Base-by-base conservation (phyloP, 2,113 vertebrate genomes). In the Piprites chloris region DNA sequence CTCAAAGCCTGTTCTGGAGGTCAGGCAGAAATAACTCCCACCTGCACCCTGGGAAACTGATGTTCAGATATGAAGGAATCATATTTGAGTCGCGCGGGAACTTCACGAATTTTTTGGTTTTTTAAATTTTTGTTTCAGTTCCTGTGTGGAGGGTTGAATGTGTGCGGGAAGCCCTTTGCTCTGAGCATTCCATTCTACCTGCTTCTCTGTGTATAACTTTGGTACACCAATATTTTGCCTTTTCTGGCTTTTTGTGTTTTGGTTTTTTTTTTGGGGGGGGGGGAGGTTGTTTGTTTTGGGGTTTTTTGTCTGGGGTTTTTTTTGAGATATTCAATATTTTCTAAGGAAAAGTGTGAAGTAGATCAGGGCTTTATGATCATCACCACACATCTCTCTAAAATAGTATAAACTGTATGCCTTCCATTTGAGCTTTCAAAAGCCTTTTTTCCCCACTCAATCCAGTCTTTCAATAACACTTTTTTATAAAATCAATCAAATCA, bases 101-200 rank as follows among this genome's bases (percentile, higher is more conserved):
- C 8, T 26, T 56, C 0, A 26, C 8, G 22, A 24, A 17, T 3
- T 28, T 61, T 3, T 28, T 56, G n/a, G n/a, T 7, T 13, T 17
- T 42, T 27, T 11, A 15, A 39, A 23, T n/a, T 5, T 9, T 19
- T 5, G 3, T 27, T 75, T 28, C 27, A 24, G 24, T 22, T 72
- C 21, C 15, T 1, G 1, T 33, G 3, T 33, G 15, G 39, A 53
- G 14, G 20, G 32, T 22, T 74, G 27, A 61, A 24, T 50, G 23
- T n/a, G 12, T 11, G 12, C 22, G 9, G 28, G 30, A 50, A 46
- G 7, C 27, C 2, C 9, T 21, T 68, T 76, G 27, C n/a, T 72
- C 14, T 71, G 49, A 55, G 9, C 7, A 46, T 50, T 80, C 23
- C 19, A 18, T 35, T 41, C 12, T 35, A 28, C 28, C 28, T 61